Base-by-base conservation (phyloP, 2,888 invertebrate genomes). In the Clunio marinus region DNA sequence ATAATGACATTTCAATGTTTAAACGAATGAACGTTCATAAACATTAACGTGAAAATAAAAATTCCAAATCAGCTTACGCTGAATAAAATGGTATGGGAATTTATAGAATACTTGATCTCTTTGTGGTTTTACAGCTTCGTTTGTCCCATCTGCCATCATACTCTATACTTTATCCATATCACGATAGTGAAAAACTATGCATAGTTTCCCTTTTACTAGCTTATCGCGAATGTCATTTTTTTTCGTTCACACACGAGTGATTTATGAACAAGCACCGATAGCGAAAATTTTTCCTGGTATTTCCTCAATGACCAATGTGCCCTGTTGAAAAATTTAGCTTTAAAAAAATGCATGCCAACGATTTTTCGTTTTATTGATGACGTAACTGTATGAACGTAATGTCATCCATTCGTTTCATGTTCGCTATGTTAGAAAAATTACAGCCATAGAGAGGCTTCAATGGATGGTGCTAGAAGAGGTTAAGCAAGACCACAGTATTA, bases 141-240 rank as follows among this genome's bases (percentile, higher is more conserved):
- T 41, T 41, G 41, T 41, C 41, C 4, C 41, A 41, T 41, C 15
- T 41, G 15, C 10, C 10, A 32, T 32, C 32, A 10, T 15, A 41
- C n/a, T n/a, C 41, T 41, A 10, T 2, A 15, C 41, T 41, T 41
- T 15, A 3, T 41, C 10, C n/a, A n/a, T n/a, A n/a, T n/a, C 3
- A 15, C 41, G 10, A 41, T 15, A 41, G 15, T 41, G 41, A 41
- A 41, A n/a, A 41, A 10, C 10, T 41, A 41, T 41, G 41, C 41
- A 41, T 41, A 41, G 41, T 41, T 41, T 41, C 15, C 41, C 41
- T 15, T 51, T 22, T 13, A 22, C 51, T 20, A 22, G 17, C 51
- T 51, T 51, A 51, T 51, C 51, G 51, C 51, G 17, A 17, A 2
- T 22, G 20, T n/a, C 22, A 22, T 51, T 51, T 51, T 51, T 51